These are phyloP conservation scores for Platichthys stellatus DNA, from an alignment of 2,113 vertebrate genomes.

Conservation along the genomic window DNA sequence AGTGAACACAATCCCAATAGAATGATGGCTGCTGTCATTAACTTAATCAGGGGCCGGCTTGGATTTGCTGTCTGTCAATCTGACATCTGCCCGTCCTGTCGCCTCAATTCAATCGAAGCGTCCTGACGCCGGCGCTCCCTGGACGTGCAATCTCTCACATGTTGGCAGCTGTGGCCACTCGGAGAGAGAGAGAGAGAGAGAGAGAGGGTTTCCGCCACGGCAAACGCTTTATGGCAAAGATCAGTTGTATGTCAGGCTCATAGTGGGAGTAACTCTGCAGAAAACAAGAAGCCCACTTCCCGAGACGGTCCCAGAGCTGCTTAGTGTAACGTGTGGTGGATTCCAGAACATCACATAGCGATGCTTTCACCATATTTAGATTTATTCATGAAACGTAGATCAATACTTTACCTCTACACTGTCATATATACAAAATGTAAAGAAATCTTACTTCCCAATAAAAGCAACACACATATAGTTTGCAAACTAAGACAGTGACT, in stretches of 20 bases:
- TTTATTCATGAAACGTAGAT: too few species aligned
- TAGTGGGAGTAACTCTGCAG: neutral
- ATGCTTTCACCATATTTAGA: too few species aligned
- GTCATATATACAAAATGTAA: too few species aligned
- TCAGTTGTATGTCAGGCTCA: neutral
- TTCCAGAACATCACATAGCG: too few species aligned
- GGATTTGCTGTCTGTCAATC: slow-evolving; percentile 45
- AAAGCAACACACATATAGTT: too few species aligned
- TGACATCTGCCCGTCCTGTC: slow-evolving; percentile 48
- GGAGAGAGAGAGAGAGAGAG: neutral
- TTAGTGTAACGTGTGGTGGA: too few species aligned
- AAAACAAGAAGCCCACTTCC: neutral
- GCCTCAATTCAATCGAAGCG: slow-evolving; percentile 4
- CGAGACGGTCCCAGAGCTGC: too few species aligned
- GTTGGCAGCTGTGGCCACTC: slow-evolving; percentile 31
- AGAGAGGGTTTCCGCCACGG: slow-evolving; percentile 10
- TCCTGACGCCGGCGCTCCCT: slow-evolving; percentile 12
- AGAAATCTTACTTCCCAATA: too few species aligned
- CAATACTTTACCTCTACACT: too few species aligned
- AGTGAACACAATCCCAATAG: slow-evolving; percentile 33
- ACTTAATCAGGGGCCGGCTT: slow-evolving; percentile 46
- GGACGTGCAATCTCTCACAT: slow-evolving; percentile 32
- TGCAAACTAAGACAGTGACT: too few species aligned
- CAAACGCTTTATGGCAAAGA: neutral
- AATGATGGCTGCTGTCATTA: slow-evolving; percentile 64